These are phyloP conservation scores for Odontamblyopus lacepedii DNA, from an alignment of 2,797 vertebrate genomes.

Conservation along the genomic window DNA sequence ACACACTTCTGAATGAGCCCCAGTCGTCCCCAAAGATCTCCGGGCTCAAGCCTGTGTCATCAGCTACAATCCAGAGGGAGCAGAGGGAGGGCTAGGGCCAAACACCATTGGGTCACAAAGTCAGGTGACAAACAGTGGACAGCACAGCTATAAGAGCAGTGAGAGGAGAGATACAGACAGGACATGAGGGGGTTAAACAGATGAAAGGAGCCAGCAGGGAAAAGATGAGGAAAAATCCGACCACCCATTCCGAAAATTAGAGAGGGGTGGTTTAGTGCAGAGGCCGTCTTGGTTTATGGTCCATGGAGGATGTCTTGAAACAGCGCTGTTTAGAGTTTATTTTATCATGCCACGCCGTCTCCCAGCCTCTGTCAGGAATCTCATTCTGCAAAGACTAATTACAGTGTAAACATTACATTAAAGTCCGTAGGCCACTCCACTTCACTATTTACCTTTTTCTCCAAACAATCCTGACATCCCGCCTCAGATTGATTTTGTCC, in stretches of 20 bases:
- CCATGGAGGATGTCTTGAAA: slow-evolving; percentile 79
- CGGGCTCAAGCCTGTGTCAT: slow-evolving; percentile 91
- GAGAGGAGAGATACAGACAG: slow-evolving; percentile 33
- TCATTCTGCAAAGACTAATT: slow-evolving; percentile 81
- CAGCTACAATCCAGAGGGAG: slow-evolving; percentile 81
- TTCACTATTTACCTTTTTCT: slow-evolving; percentile 76
- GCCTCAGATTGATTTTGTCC: slow-evolving; percentile 70
- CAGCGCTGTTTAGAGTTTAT: slow-evolving; percentile 80
- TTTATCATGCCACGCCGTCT: slow-evolving; percentile 72
- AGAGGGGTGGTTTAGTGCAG: slow-evolving; percentile 71
- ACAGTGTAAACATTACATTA: slow-evolving; percentile 78
- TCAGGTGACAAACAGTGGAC: slow-evolving; percentile 45
- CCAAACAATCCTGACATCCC: slow-evolving; percentile 76
- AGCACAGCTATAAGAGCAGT: slow-evolving; percentile 36
- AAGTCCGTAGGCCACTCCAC: slow-evolving; percentile 71
- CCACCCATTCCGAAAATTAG: slow-evolving; percentile 78
- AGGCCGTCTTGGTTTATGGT: slow-evolving; percentile 75
- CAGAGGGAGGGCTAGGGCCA: slow-evolving; percentile 85
- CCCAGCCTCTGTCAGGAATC: slow-evolving; percentile 78
- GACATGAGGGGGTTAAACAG: slow-evolving; percentile 26
- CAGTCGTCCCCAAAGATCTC: slow-evolving; percentile 77
- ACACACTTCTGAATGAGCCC: slow-evolving; percentile 93
- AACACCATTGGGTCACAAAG: slow-evolving; percentile 77
- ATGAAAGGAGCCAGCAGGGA: slow-evolving; percentile 21
- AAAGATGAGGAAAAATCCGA: slow-evolving; percentile 51